phyloP scores from a whole-genome alignment of 2,888 invertebrate genomes.

The Diarsia dahlii region DNA sequence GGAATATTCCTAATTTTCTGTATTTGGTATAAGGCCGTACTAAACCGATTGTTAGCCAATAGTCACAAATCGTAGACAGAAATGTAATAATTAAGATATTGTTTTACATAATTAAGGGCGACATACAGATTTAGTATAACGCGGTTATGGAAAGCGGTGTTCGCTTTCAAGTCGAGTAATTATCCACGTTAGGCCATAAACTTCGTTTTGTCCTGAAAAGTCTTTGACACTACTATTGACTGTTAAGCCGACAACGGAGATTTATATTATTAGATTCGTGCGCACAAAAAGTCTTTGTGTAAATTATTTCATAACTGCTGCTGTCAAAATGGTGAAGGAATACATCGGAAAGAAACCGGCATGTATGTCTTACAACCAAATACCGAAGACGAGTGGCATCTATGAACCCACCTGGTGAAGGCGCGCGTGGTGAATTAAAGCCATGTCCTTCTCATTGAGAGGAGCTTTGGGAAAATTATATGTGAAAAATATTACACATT shows the following conservation, averaged over 20 bases:
- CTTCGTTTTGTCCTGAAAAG: conserved; percentile 16
- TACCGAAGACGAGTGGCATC: too few relatives aligned
- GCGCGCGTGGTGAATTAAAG: too few relatives aligned
- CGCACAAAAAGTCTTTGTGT: too few relatives aligned
- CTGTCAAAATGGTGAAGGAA: too few relatives aligned
- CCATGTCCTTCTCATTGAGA: too few relatives aligned
- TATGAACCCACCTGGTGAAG: too few relatives aligned
- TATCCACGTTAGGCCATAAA: conserved; percentile 44
- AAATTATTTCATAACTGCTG: too few relatives aligned
- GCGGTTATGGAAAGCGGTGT: conserved; percentile 74
- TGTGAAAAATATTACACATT: too few relatives aligned
- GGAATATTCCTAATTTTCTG: conserved; percentile 37
- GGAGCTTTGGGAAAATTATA: too few relatives aligned
- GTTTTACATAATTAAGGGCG: conserved; percentile 78
- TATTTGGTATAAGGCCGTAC: conserved; percentile 64
- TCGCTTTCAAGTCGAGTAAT: conserved; percentile 67
- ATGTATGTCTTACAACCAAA: too few relatives aligned
- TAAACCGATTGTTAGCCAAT: conserved; percentile 55
- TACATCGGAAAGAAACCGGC: too few relatives aligned
- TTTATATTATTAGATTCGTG: not conserved
- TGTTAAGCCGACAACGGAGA: not conserved
- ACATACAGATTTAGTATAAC: conserved; percentile 74
- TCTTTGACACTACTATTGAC: conserved; percentile 33
- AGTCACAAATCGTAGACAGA: conserved; percentile 64
- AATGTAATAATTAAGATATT: conserved; percentile 84